phyloP scores from a whole-genome alignment of 2,113 vertebrate species.

The Nothoprocta perdicaria region DNA sequence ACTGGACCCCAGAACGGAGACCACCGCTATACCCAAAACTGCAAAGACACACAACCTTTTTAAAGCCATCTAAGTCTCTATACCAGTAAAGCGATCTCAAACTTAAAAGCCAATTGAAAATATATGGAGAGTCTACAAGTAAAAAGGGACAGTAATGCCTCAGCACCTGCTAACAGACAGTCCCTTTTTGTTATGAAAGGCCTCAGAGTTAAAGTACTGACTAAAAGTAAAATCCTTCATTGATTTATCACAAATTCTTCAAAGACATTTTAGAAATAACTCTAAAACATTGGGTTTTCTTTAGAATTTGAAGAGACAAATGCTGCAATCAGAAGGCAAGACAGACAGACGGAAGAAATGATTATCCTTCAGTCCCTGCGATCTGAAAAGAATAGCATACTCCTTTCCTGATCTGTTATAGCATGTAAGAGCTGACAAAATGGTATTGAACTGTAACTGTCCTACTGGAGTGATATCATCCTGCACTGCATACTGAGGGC shows the following conservation, averaged over 20 bases:
- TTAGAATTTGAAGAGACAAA: constrained; percentile 46
- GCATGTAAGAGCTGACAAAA: constrained; percentile 32
- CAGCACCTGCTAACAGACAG: constrained; percentile 22
- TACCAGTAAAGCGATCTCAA: constrained; percentile 36
- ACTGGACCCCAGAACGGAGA: not conserved
- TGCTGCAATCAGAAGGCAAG: constrained; percentile 46
- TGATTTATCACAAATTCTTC: constrained; percentile 28
- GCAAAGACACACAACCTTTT: not conserved
- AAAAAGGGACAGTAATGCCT: constrained; percentile 24
- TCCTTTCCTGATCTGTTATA: constrained; percentile 30
- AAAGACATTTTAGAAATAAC: constrained; percentile 44
- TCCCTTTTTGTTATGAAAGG: constrained; percentile 24
- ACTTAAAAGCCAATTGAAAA: constrained; percentile 43
- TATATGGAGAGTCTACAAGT: constrained; percentile 2
- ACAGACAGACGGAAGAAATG: constrained; percentile 22
- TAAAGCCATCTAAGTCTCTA: constrained; percentile 5
- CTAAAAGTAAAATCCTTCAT: constrained; percentile 38
- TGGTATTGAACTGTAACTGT: not conserved
- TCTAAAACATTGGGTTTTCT: constrained; percentile 38
- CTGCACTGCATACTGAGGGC: not conserved
- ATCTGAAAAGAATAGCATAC: constrained; percentile 54
- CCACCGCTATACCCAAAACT: not conserved
- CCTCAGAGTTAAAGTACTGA: constrained; percentile 9
- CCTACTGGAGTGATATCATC: constrained; percentile 4
- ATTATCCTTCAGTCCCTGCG: constrained; percentile 45